Evolutionary conservation across 2,888 invertebrate species (phyloP), one percentile per base, ranked within the genome.

Genomic region (Tachina lurida): DNA sequence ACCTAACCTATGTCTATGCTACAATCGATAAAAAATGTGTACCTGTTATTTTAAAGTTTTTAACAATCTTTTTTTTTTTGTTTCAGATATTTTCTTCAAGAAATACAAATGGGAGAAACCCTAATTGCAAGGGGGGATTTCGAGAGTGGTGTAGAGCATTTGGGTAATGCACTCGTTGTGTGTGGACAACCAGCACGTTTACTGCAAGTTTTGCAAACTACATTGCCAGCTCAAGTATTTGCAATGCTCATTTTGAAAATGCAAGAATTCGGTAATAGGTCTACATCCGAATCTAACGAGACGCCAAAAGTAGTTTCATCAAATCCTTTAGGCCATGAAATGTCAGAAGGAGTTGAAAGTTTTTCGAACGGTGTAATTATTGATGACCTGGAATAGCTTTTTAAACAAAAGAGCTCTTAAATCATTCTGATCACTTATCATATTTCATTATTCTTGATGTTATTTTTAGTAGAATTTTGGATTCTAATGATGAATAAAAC

Each of bases 81-180:
- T 90, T 92, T 65, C 86, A 93, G 93, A 88, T 94, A 94, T 91
- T 94, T 94, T 91, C 90, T 94, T 60, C 94, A 94, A 89, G 93
- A 97, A 95, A 97, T 99, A 87, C 98, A 99, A 93, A 93, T 97
- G 71, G 99, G 99, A 60, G 99, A 99, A 93, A 97, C 97, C 91
- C 93, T 98, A 86, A 93, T 99, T 89, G 96, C 96, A 15, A 95
- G 95, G n/a, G 98, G 98, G 15, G 96, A 98, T 90, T 93, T 97
- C 85, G 97, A 98, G 88, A 96, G 95, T 63, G 99, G 98, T 52
- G 97, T 99, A 71, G 98, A 98, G 92, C 99, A 99, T 94, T 95
- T 99, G 88, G 97, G 97, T 60, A 98, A 98, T 93, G 99, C 99
- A 10, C 97, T 99, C n/a, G 97, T 98, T 5, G 97, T 99, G 41